Conservation (phyloP, 2,888 invertebrate species). For the Dynastes tityus region DNA sequence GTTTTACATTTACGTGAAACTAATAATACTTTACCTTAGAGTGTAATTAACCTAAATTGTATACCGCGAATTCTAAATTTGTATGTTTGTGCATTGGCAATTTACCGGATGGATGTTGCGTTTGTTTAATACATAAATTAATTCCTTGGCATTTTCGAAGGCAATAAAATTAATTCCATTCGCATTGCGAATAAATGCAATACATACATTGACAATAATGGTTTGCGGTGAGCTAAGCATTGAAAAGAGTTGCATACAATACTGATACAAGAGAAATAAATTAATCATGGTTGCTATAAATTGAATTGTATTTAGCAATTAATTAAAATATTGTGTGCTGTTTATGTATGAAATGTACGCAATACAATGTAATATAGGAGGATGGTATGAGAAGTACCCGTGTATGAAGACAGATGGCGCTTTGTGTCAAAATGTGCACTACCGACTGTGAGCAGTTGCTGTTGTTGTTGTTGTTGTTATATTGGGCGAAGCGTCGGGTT, state of each 20-base stretch:
- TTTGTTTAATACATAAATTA: constrained; percentile 19
- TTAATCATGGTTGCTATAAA: not conserved
- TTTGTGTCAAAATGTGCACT: too few relatives aligned
- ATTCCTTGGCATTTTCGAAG: constrained; percentile 21
- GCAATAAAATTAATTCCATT: constrained; percentile 13
- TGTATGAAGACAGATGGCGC: too few relatives aligned
- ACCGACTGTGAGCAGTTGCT: too few relatives aligned
- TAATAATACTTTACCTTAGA: constrained; percentile 8
- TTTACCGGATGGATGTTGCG: constrained; percentile 11
- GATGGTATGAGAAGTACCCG: too few relatives aligned
- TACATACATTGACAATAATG: not conserved
- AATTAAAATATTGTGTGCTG: too few relatives aligned
- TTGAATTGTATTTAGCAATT: not conserved
- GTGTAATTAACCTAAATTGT: constrained; percentile 13
- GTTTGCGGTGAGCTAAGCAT: not conserved
- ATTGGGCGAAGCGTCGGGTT: too few relatives aligned
- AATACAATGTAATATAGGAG: too few relatives aligned
- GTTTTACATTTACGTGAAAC: not conserved
- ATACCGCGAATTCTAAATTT: not conserved
- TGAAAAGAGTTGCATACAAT: constrained; percentile 6
- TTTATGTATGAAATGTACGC: too few relatives aligned
- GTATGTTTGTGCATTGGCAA: not conserved
- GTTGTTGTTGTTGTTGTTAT: too few relatives aligned
- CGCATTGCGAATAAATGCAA: constrained; percentile 26
- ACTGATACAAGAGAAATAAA: not conserved